These are phyloP conservation scores for Sepiola atlantica DNA, from an alignment of 2,888 invertebrate genomes.

Conservation along the genomic window DNA sequence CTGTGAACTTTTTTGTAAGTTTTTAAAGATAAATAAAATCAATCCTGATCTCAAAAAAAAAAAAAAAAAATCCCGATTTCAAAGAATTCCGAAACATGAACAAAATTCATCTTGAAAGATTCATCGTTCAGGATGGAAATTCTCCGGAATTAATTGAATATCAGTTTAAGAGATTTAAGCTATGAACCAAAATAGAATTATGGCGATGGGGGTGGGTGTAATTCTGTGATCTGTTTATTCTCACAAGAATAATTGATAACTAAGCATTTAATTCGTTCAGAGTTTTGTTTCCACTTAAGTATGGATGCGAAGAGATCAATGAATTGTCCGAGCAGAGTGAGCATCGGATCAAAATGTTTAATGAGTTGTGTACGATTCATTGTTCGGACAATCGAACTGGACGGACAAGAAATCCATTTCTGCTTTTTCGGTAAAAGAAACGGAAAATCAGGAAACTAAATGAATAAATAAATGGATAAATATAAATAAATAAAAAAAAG, in stretches of 20 bases:
- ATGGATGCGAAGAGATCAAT: not conserved
- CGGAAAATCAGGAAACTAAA: not conserved
- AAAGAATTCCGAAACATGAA: not conserved
- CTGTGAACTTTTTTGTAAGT: no score
- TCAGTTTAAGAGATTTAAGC: not conserved
- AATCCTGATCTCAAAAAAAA: no score
- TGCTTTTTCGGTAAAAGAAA: not conserved
- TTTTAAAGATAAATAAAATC: no score
- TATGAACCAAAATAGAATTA: not conserved
- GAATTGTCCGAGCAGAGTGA: not conserved
- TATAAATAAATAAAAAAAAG: not conserved
- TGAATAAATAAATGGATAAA: no score
- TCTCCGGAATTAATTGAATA: not conserved
- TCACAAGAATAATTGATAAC: conserved; percentile 6
- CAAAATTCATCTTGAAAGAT: not conserved
- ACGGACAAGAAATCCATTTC: not conserved
- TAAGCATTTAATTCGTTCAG: not conserved
- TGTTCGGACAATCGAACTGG: not conserved
- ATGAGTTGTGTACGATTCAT: not conserved
- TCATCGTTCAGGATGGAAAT: not conserved
- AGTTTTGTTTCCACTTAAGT: not conserved
- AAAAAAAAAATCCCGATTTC: no score
- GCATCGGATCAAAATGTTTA: not conserved
- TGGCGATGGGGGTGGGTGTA: not conserved
- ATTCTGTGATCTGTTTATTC: not conserved